Evolutionary conservation across 2,113 vertebrate genomes (phyloP), one percentile per base, ranked within the genome.

Genomic region (Oriolus oriolus): DNA sequence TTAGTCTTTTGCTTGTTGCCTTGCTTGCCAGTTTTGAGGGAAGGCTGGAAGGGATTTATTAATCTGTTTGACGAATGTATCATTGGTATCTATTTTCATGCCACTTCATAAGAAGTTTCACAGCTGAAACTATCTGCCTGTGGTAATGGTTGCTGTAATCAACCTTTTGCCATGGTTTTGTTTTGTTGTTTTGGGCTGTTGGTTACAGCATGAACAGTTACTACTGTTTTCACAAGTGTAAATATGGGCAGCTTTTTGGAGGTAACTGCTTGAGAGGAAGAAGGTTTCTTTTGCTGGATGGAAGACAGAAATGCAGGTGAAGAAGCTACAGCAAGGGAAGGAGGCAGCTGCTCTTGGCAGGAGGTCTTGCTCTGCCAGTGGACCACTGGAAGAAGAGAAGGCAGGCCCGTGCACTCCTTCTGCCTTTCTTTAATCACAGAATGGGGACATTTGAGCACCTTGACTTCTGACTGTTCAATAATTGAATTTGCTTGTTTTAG

Each of bases 301-400:
- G 22, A 84, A 78, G 64, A 41, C 28, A 37, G 37, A 37, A 61
- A 53, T 28, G 9, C 16, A 23, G 60, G 10, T 71, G 80, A 65
- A 59, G 47, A 93, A 59, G 23, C 21, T 66, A 2, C 16, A 66
- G n/a, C n/a, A 56, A 59, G 31, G 56, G 37, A 69, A 65, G 87
- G 47, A 70, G 45, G 42, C 13, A 27, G 22, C 41, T 91, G 11
- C n/a, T 64, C 10, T 21, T 2, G 0, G 35, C 16, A 39, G 66
- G 31, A 69, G 11, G 10, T 59, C 33, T 50, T 80, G 42, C 4
- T 64, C 27, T 82, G 60, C 19, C 0, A 0, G 14, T 63, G 57
- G 28, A 73, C 57, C 44, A 6, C 26, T 85, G 79, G 33, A 80
- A 83, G 30, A 28, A 53, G 76, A 53, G 13, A 30, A 82, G n/a